Evolutionary conservation across 2,797 vertebrate genomes (phyloP).

Genomic region (Pangasius sanitwongsei): DNA sequence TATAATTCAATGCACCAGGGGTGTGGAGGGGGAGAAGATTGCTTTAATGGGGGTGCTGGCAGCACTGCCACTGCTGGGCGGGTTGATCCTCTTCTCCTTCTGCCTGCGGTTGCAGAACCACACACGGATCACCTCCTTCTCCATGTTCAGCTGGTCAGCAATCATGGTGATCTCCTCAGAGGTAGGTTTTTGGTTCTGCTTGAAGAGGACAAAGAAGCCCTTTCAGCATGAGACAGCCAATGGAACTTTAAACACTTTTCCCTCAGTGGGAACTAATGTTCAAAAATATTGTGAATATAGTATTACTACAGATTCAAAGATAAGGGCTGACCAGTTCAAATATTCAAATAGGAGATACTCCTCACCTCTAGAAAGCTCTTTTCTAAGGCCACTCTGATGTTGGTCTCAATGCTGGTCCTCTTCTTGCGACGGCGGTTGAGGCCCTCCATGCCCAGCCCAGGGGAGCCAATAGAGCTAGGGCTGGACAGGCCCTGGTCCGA

Average conservation of each 20-base stretch:
- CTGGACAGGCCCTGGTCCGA: conserved; percentile 94
- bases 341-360: conserved; percentile 52
- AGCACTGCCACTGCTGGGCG: conserved; percentile 88
- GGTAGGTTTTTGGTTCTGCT: conserved; percentile 99
- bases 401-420: conserved; percentile 99
- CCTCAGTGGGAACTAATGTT: background rate
- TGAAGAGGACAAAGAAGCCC: conserved; percentile 73
- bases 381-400: conserved; percentile 99
- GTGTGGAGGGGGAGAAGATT: conserved; percentile 90
- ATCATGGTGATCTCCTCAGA: conserved; percentile 99
- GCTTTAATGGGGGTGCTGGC: conserved; percentile 93
- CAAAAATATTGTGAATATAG: background rate
- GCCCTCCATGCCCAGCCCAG: conserved; percentile 91
- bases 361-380: conserved; percentile 99
- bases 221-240: conserved; percentile 64
- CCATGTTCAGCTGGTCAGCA: conserved; percentile 87
- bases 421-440: conserved; percentile 99
- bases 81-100: conserved; percentile 98
- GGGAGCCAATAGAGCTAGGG: conserved; percentile 93
- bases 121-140: conserved; percentile 93
- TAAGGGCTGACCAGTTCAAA: background rate
- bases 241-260: background rate
- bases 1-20: conserved; percentile 80
- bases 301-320: background rate
- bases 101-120: conserved; percentile 77